These are phyloP conservation scores for Steinernema feltiae DNA, from an alignment of 1,140 invertebrate genomes.

Conservation along the genomic window DNA sequence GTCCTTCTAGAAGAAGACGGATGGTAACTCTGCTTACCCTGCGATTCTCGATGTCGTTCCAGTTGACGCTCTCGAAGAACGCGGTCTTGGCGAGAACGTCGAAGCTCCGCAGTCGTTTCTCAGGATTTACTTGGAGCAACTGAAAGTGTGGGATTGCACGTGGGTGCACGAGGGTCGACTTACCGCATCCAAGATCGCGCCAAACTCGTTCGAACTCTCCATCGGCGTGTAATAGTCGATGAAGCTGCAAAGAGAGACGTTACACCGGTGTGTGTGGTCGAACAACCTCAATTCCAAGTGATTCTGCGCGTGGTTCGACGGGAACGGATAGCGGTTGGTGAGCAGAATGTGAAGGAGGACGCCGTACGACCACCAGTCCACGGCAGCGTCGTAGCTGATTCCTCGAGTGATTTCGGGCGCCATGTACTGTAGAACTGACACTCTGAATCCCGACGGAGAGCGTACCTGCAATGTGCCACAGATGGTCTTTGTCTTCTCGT, in stretches of 20 bases:
- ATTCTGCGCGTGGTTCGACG: not conserved
- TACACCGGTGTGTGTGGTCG: not conserved
- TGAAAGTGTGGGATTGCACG: not conserved
- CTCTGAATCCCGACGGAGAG: not conserved
- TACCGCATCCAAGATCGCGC: not conserved
- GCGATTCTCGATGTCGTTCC: not conserved
- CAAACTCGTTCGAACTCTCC: not conserved
- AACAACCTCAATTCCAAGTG: not conserved
- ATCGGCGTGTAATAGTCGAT: not conserved
- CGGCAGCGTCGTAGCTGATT: not conserved
- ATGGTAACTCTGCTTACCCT: not conserved
- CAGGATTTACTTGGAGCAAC: not conserved
- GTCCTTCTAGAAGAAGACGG: not conserved
- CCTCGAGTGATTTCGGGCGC: not conserved
- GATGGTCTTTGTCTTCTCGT: not conserved
- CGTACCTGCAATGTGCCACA: not conserved
- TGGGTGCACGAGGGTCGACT: not conserved
- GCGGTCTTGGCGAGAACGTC: not conserved
- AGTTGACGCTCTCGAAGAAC: not conserved
- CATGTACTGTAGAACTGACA: not conserved
- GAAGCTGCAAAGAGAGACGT: not conserved
- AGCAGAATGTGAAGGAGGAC: not conserved
- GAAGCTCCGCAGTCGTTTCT: not conserved
- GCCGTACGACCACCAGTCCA: not conserved
- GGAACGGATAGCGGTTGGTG: not conserved